A percentile compares a stretch with the other conserved stretches of the same genome.
Conservation (phyloP, 2,797 vertebrate species). For the Ctenopoma kingsleyae region DNA sequence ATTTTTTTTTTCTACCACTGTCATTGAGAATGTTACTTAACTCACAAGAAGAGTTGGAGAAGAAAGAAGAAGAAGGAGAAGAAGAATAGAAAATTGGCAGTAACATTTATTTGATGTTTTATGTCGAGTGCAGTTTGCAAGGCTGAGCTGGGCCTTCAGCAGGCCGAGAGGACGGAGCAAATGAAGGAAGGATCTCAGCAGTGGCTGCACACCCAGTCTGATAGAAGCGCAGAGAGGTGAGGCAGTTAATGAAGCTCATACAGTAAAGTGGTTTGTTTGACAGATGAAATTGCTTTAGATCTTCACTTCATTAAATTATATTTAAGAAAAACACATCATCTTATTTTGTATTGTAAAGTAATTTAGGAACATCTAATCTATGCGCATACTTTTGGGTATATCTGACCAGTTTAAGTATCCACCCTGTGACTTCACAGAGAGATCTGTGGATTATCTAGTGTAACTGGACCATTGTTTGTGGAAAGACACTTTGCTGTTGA, state of each 20-base stretch:
- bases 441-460: not conserved
- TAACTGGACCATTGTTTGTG: not conserved
- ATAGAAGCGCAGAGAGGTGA: slow-evolving; percentile 85
- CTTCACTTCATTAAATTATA: not conserved
- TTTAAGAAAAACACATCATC: too few relatives aligned
- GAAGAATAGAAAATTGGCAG: too few relatives aligned
- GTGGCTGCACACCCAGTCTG: slow-evolving; percentile 82
- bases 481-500: not conserved
- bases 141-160: slow-evolving; percentile 28
- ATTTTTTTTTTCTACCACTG: slow-evolving; percentile 8
- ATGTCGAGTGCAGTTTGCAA: slow-evolving; percentile 58
- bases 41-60: not conserved
- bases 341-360: not conserved
- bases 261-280: not conserved
- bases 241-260: slow-evolving; percentile 39
- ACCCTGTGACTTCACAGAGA: not conserved
- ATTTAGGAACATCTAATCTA: not conserved
- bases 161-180: slow-evolving; percentile 29
- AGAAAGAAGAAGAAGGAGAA: too few relatives aligned
- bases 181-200: slow-evolving; percentile 76
- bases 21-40: slow-evolving; percentile 8
- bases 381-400: not conserved
- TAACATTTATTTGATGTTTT: slow-evolving; percentile 60
- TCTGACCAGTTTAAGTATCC: not conserved
- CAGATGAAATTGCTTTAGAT: not conserved